Evolutionary conservation across 2,888 invertebrate genomes (phyloP), one percentile per base, ranked within the genome.

Genomic region (Disparrhopalites patrizii): DNA sequence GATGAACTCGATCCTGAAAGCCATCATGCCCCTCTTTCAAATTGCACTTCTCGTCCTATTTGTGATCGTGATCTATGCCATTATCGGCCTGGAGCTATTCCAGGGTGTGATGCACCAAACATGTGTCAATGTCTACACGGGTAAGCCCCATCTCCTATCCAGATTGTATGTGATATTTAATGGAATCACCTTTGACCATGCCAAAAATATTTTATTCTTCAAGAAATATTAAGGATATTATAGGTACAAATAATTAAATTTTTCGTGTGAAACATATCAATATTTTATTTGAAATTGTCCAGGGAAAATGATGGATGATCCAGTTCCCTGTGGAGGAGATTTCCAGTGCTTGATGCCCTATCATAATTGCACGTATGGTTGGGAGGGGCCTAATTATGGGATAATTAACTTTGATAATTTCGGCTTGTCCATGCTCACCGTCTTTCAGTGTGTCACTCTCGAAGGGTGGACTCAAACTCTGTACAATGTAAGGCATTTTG

Each of bases 341-440:
- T 76, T 70, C 60, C 70, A 73, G 51, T 74, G 76, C 57, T 74
- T 73, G 55, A 65, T 62, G 40, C 43, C 52, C 18, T 38, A 58
- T 28, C 76, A 66, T 58, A 70, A 71, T 10, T 79, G 79, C 66
- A 65, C 73, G 15, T 75, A 72, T 4, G 76, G 74, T 31, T 80
- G 79, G 79, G 78, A 77, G 65, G 81, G 81, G 10, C 82, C 82
- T n/a, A 81, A 81, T 71, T 80, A 81, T 70, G 85, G 85, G 60
- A 85, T 85, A 73, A 85, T 84, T 18, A 85, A 84, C 77, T 85
- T 85, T 77, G 85, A 85, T 77, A 85, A 85, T 78, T 83, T 85
- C 77, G 84, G 84, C 56, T 80, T 85, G 33, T 83, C 85, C 68
- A 85, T 85, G 85, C 78, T 85, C 66, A 85, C 85, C 28, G 85